These are phyloP conservation scores for Archips xylosteana DNA, from an alignment of 2,888 invertebrate species.

Conservation along the genomic window DNA sequence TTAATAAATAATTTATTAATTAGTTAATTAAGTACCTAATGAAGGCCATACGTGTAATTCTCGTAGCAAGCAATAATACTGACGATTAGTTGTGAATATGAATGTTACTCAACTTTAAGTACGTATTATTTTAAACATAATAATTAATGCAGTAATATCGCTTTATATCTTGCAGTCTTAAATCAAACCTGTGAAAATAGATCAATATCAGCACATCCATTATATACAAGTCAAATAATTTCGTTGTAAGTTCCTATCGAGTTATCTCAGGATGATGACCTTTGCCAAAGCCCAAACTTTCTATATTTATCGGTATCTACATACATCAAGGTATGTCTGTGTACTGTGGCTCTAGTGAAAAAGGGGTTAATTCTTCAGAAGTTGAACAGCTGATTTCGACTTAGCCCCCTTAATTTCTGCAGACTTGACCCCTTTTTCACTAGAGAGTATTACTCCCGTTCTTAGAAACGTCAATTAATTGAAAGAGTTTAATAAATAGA, in stretches of 20 bases:
- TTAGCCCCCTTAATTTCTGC: no score
- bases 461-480: background rate
- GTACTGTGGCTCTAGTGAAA: no score
- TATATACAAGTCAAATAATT: background rate
- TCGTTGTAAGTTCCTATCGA: background rate
- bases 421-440: no score
- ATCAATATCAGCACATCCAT: background rate
- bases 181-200: background rate
- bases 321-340: no score
- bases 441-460: no score
- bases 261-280: background rate
- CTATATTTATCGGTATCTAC: background rate
- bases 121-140: conserved; percentile 52
- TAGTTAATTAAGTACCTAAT: conserved; percentile 45
- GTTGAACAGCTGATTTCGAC: no score
- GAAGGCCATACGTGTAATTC: conserved; percentile 56
- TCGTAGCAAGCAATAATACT: conserved; percentile 59
- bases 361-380: no score
- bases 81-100: conserved; percentile 53
- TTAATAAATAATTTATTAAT: conserved; percentile 44
- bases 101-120: conserved; percentile 43
- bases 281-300: background rate
- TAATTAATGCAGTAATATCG: conserved; percentile 53
- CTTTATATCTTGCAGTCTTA: conserved; percentile 55
- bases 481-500: background rate